Evolutionary conservation across 2,113 vertebrate genomes (phyloP), one percentile per base, ranked within the genome.

Genomic region (Irena cyanogastra): DNA sequence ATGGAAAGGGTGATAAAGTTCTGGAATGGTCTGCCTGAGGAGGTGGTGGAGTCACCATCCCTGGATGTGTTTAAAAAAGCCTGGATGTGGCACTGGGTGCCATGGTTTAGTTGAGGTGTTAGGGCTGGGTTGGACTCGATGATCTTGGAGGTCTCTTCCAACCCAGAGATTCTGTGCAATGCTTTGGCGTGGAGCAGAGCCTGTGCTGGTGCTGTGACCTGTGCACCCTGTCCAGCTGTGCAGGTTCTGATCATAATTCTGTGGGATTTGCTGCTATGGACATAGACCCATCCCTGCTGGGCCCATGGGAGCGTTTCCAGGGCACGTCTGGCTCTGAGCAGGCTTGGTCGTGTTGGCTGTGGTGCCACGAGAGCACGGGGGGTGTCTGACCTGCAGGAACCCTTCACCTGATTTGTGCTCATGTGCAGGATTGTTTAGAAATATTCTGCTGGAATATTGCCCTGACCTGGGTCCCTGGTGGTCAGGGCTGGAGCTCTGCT

Each of bases 391-490:
- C 19, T 0, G 35, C 60, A 47, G 69, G 35, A 65, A 54, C 16
- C 23, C 35, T 21, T 69, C 13, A 1, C 1, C 2, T 52, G 47
- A 2, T 27, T 13, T 64, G 35, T 10, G 26, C 11, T 23, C 20
- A 12, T 0, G 17, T 37, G 59, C 20, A 37, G 28, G 10, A 13
- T 11, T 11, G 15, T 26, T n/a, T 49, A 56, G 60, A 28, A 85
- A 35, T 37, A 19, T 5, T n/a, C 49, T 27, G 30, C 27, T n/a
- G n/a, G n/a, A n/a, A n/a, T n/a, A n/a, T n/a, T n/a, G n/a, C n/a
- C n/a, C n/a, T n/a, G n/a, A n/a, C n/a, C 39, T 33, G 65, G 6
- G 7, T 50, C 13, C 7, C 13, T 74, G 1, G 0, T 35, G 44
- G 19, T 27, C 57, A 27, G 57, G 47, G 35, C 16, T 69, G 19